phyloP scores from a whole-genome alignment of 2,113 vertebrate genomes.

The Corythaeola cristata region DNA sequence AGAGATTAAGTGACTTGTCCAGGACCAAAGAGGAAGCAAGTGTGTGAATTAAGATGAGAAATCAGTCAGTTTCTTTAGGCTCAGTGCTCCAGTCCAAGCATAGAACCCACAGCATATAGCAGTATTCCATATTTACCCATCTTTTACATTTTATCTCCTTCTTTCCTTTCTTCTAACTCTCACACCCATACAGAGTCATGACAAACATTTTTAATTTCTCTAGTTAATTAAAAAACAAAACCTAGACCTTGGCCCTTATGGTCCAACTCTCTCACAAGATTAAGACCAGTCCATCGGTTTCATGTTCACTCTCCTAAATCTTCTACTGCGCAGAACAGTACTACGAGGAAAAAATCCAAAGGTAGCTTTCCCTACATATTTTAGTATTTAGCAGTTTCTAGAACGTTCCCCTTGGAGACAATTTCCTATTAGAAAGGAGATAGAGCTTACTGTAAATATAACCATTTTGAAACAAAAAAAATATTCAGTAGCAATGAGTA shows the following conservation, averaged over 20 bases:
- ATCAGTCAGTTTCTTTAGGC: neutral
- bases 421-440: neutral
- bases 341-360: neutral
- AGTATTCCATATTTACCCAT: neutral
- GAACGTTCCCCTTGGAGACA: neutral
- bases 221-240: slow-evolving; percentile 18
- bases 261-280: neutral
- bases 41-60: neutral
- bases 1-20: neutral
- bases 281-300: slow-evolving; percentile 20
- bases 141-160: neutral
- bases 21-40: neutral
- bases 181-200: neutral
- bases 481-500: neutral
- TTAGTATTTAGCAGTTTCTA: neutral
- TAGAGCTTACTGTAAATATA: neutral
- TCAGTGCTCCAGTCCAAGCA: neutral
- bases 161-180: neutral
- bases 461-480: neutral
- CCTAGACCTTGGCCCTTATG: neutral
- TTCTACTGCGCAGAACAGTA: neutral
- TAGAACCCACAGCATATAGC: neutral
- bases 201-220: slow-evolving; percentile 39
- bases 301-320: neutral
- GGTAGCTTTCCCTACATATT: neutral